These are phyloP conservation scores for Pelagia noctiluca DNA, from an alignment of 30 jellyfish, hydroid and myxozoan species.

Conservation along the genomic window DNA sequence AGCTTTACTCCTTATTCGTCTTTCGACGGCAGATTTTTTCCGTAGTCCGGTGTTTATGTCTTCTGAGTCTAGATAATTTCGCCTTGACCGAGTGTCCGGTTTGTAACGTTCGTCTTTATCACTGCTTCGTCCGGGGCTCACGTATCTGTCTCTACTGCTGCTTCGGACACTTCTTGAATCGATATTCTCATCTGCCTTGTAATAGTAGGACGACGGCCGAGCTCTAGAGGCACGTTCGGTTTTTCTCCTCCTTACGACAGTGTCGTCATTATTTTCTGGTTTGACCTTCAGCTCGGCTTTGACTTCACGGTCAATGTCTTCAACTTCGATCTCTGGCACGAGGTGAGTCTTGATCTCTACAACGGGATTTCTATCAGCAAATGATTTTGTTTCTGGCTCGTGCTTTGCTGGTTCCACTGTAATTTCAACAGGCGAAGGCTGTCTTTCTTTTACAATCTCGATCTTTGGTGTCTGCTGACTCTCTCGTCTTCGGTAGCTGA, in stretches of 20 bases:
- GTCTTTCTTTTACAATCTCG: too few relatives aligned
- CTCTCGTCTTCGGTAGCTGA: slow-evolving; percentile 62
- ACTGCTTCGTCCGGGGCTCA: background rate
- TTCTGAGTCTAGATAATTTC: slow-evolving; percentile 61
- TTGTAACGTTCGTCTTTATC: slow-evolving; percentile 24
- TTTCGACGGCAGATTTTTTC: slow-evolving; percentile 64
- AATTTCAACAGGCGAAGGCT: too few relatives aligned
- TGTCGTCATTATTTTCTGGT: slow-evolving; percentile 11
- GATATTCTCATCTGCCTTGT: background rate
- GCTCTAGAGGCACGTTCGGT: slow-evolving; percentile 67
- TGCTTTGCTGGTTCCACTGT: background rate
- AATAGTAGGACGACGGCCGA: slow-evolving; percentile 55
- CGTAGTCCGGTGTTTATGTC: slow-evolving; percentile 68
- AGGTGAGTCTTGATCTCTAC: background rate
- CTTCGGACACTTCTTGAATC: background rate
- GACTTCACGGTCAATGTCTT: slow-evolving; percentile 18
- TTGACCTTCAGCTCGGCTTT: background rate
- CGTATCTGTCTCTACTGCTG: background rate
- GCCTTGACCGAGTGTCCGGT: slow-evolving; percentile 17
- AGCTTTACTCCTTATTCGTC: slow-evolving; percentile 48
- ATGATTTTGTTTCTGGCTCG: slow-evolving; percentile 7
- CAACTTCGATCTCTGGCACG: background rate
- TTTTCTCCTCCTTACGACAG: slow-evolving; percentile 64
- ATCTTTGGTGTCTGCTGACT: slow-evolving; percentile 35
- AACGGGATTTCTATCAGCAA: background rate